phyloP scores from a whole-genome alignment of 2,888 invertebrate genomes.

The Andrena bucephala region DNA sequence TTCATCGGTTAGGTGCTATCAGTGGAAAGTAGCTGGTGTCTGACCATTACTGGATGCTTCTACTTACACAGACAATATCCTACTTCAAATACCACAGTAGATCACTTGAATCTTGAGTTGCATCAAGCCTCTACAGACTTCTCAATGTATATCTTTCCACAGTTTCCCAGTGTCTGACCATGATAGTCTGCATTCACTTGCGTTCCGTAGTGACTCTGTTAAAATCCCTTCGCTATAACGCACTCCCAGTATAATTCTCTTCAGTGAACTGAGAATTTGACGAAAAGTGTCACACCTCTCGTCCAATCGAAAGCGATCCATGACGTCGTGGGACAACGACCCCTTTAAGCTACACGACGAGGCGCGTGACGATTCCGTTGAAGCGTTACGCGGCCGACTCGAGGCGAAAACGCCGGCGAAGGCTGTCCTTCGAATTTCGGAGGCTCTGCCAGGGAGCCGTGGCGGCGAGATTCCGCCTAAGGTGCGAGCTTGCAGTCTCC shows the following conservation, averaged over 20 bases:
- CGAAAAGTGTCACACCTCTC: no score
- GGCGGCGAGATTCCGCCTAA: conserved; percentile 49
- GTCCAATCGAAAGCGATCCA: neutral
- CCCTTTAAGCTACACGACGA: conserved; percentile 50
- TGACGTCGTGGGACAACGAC: conserved; percentile 73
- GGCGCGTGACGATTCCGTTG: conserved; percentile 26
- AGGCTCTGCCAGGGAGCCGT: conserved; percentile 49
- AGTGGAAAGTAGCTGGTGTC: no score
- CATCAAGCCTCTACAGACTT: neutral
- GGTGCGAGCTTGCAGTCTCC: conserved; percentile 66
- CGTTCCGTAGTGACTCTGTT: neutral
- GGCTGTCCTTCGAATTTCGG: conserved; percentile 58
- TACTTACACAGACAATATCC: no score
- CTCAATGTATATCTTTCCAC: no score
- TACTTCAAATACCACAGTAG: no score
- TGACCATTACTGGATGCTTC: no score
- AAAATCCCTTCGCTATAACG: no score
- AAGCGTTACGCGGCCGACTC: conserved; percentile 3
- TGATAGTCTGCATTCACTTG: neutral
- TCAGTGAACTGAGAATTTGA: no score
- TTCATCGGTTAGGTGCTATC: no score
- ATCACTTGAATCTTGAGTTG: no score
- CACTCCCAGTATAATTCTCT: no score
- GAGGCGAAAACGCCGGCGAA: conserved; percentile 2
- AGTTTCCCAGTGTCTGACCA: neutral